These are phyloP conservation scores for Hassar affinis DNA, from an alignment of 2,113 vertebrate species.

Conservation along the genomic window DNA sequence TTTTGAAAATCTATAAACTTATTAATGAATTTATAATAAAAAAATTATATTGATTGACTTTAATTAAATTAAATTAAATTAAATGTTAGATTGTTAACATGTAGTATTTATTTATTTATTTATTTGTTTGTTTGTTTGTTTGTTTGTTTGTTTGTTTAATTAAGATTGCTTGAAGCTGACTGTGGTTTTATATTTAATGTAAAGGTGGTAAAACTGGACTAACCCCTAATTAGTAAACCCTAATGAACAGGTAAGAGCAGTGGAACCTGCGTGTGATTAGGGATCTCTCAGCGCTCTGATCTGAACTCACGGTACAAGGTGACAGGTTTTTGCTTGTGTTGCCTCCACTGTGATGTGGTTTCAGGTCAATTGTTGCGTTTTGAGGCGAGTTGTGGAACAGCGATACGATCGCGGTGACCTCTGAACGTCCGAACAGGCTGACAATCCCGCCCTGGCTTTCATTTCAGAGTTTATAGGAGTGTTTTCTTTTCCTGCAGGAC, in stretches of 20 bases:
- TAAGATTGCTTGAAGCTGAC: not conserved
- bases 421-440: constrained; percentile 23
- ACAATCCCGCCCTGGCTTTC: constrained; percentile 63
- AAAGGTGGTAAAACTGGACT: too few relatives aligned
- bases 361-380: not conserved
- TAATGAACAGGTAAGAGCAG: not conserved
- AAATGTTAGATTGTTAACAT: too few relatives aligned
- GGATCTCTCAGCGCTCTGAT: not conserved
- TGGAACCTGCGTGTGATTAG: not conserved
- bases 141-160: not conserved
- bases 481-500: constrained; percentile 35
- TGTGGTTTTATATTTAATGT: not conserved
- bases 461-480: constrained; percentile 54
- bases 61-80: too few relatives aligned
- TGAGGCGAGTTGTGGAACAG: not conserved
- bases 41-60: too few relatives aligned
- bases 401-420: not conserved
- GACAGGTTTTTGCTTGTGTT: constrained; percentile 17
- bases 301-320: not conserved
- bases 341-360: constrained; percentile 22
- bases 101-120: not conserved
- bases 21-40: too few relatives aligned
- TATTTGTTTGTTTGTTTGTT: not conserved
- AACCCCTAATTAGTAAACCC: too few relatives aligned
- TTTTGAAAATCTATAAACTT: too few relatives aligned